phyloP scores from a whole-genome alignment of 2,113 vertebrate genomes.

The Alectura lathami region DNA sequence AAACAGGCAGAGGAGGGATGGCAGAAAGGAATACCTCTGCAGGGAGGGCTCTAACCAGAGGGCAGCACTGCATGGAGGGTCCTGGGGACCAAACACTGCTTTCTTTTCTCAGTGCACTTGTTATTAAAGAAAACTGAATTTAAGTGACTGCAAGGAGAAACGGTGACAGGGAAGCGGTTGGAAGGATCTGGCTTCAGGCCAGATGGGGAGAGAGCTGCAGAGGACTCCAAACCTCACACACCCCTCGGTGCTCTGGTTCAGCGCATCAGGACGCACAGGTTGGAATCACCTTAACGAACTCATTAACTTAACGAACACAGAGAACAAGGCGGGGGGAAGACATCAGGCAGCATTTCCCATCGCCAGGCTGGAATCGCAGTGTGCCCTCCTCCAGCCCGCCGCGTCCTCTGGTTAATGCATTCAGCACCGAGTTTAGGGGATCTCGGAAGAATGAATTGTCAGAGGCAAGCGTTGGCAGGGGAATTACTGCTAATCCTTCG shows the following conservation, averaged over 20 bases:
- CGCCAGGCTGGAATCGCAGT: not conserved
- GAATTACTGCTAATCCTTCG: constrained; percentile 66
- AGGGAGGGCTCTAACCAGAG: not conserved
- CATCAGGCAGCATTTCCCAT: not conserved
- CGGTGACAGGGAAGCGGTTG: not conserved
- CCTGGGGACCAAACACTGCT: not conserved
- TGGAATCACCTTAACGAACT: not conserved
- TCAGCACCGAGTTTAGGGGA: constrained; percentile 24
- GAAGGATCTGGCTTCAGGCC: not conserved
- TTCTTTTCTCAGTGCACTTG: not conserved
- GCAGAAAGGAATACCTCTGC: not conserved
- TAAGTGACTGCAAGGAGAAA: accelerated
- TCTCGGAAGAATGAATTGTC: constrained; percentile 53
- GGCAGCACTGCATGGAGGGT: not conserved
- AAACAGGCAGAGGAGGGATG: accelerated
- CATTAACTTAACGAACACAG: not conserved
- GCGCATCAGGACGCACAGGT: not conserved
- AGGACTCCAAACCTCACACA: not conserved
- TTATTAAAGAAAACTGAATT: not conserved
- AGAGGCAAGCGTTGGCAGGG: constrained; percentile 31
- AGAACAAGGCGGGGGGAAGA: not conserved
- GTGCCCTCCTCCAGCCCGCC: not conserved
- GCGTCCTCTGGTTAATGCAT: constrained; percentile 57
- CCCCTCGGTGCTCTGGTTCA: not conserved
- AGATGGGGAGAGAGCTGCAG: not conserved